Evolutionary conservation across 2,888 invertebrate genomes (phyloP), one percentile per base, ranked within the genome.

Genomic region (Drosophila conformis): DNA sequence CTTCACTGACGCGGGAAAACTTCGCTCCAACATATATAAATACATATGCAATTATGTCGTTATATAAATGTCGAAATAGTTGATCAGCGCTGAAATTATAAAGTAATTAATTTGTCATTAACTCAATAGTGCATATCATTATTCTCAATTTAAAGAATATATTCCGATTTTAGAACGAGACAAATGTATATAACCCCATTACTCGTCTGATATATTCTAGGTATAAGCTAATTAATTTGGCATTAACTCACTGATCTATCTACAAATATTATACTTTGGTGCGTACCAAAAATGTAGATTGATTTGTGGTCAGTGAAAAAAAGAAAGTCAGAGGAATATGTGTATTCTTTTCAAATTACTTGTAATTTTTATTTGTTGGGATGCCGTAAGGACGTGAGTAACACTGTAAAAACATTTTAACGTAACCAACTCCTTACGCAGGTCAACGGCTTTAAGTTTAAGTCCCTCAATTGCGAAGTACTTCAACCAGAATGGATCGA

Each of bases 231-330:
- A 21, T 42, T 42, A 21, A 21, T 42, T 21, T 42, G 1, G 13
- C 21, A 42, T 21, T 21, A 42, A 13, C 4, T 42, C 13, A 21
- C 6, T 13, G 21, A 13, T 7, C 42, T 4, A 13, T 18, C 2
- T 38, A 18, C 2, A 4, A 21, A n/a, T 11, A 42, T 21, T 11
- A 42, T 5, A 2, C 5, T 6, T n/a, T n/a, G 2, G 11, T 42
- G 21, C 13, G 13, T n/a, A n/a, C n/a, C 11, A 42, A n/a, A 42
- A 21, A 11, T n/a, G 0, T 3, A 11, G 2, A 0, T 42, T 21
- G 5, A n/a, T 21, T 42, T 6, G 5, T 21, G 0, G 42, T 42
- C 42, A 42, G 13, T 42, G 21, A 4, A 7, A 13, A 42, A 42
- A 3, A 21, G 0, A 18, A 10, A 29, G 5, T 18, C 18, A 1